Conservation (phyloP, 2,888 invertebrate species). For the Halictus quadricinctus region DNA sequence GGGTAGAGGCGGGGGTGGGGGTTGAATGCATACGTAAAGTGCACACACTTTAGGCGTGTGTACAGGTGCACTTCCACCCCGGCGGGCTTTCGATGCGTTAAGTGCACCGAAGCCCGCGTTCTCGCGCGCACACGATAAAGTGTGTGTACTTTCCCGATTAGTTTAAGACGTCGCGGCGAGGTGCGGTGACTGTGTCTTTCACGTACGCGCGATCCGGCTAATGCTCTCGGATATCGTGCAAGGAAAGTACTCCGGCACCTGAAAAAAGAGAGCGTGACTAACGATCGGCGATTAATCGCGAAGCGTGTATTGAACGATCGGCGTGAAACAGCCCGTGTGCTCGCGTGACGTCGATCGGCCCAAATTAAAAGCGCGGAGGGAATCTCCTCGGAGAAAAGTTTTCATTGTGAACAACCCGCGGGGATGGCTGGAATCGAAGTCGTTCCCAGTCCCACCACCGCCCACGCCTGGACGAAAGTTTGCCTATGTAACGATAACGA, state of each 20-base stretch:
- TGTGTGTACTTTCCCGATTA: conserved; percentile 53
- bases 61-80: conserved; percentile 18
- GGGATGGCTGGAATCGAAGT: neutral
- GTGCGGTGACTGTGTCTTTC: conserved; percentile 16
- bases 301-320: neutral
- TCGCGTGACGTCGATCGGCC: conserved; percentile 7
- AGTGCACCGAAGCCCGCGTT: conserved; percentile 35
- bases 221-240: conserved; percentile 20
- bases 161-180: conserved; percentile 41
- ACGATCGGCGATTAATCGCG: neutral
- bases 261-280: conserved; percentile 12
- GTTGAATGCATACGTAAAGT: conserved; percentile 28
- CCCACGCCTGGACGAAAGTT: neutral
- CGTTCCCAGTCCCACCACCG: neutral
- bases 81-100: conserved; percentile 32
- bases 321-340: neutral
- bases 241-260: neutral
- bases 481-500: neutral
- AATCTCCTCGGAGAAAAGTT: neutral
- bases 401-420: neutral
- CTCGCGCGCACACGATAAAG: conserved; percentile 35
- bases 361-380: neutral
- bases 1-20: neutral
- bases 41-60: conserved; percentile 23
- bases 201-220: conserved; percentile 19